Evolutionary conservation across 2,888 invertebrate species (phyloP).

Genomic region (Athetis lepigone): DNA sequence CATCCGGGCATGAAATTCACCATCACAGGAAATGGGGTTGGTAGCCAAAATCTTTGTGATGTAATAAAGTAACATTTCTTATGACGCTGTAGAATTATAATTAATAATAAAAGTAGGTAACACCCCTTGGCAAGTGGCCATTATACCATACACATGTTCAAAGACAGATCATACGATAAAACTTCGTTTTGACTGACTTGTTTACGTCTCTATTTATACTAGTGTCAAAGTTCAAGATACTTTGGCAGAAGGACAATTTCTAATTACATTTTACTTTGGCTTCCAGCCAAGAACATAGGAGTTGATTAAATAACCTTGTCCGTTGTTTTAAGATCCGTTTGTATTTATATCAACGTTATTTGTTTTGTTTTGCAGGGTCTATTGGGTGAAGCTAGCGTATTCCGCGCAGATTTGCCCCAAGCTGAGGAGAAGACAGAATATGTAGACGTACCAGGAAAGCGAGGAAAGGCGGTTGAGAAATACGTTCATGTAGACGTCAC

Average conservation of each 20-base stretch:
- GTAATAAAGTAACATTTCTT: slow-evolving; percentile 2
- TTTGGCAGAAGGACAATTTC: slow-evolving; percentile 73
- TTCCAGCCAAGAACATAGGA: slow-evolving; percentile 63
- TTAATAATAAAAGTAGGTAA: slow-evolving; percentile 11
- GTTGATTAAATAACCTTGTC: slow-evolving; percentile 66
- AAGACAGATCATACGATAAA: slow-evolving; percentile 30
- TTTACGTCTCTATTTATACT: slow-evolving; percentile 65
- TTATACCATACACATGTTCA: slow-evolving; percentile 3
- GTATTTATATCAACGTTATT: slow-evolving; percentile 61
- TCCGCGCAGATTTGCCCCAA: slow-evolving; percentile 92
- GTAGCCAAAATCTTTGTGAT: slow-evolving; percentile 56
- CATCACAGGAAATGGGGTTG: slow-evolving; percentile 91
- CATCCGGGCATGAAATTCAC: slow-evolving; percentile 92
- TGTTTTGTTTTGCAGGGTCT: slow-evolving; percentile 79
- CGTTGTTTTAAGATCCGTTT: slow-evolving; percentile 57
- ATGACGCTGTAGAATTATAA: background rate
- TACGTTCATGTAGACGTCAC: slow-evolving; percentile 93
- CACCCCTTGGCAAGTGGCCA: slow-evolving; percentile 67
- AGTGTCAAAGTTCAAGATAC: slow-evolving; percentile 68
- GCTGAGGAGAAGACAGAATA: slow-evolving; percentile 92
- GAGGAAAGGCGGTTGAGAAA: slow-evolving; percentile 90
- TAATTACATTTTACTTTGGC: slow-evolving; percentile 72
- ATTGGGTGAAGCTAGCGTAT: slow-evolving; percentile 92
- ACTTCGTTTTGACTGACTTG: slow-evolving; percentile 57
- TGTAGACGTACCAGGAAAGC: slow-evolving; percentile 88